A percentile compares a stretch with the other conserved stretches of the same genome.
Evolutionary conservation across 1,140 invertebrate genomes (phyloP).

Genomic region (Agraylea sexmaculata): DNA sequence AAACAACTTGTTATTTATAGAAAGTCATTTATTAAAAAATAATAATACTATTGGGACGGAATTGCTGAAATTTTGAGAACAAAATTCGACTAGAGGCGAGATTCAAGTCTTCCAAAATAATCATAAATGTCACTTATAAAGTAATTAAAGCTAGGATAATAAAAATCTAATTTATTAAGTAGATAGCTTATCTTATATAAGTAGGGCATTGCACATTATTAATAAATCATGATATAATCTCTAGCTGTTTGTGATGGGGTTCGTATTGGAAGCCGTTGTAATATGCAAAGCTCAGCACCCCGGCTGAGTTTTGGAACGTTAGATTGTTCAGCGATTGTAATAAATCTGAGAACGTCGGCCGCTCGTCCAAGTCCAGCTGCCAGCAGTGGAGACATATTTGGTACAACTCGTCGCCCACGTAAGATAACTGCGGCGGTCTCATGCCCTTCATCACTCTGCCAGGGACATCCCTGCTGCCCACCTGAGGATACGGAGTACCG

Average conservation of each 20-base stretch:
- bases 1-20: too few species aligned
- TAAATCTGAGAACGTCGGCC: constrained; percentile 42
- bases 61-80: too few species aligned
- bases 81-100: too few species aligned
- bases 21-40: too few species aligned
- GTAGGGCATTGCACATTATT: too few species aligned
- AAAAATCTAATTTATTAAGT: too few species aligned
- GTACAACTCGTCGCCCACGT: constrained; percentile 64
- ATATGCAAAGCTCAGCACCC: constrained; percentile 34
- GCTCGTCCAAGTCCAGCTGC: constrained; percentile 68
- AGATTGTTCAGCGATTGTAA: constrained; percentile 27
- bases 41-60: too few species aligned
- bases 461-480: constrained; percentile 55
- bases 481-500: constrained; percentile 62
- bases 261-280: constrained; percentile 37
- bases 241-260: constrained; percentile 33
- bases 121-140: too few species aligned
- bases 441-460: constrained; percentile 53
- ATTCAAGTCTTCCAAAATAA: too few species aligned
- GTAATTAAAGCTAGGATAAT: too few species aligned
- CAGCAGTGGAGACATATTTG: constrained; percentile 76
- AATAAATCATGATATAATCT: too few species aligned
- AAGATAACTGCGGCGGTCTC: constrained; percentile 57
- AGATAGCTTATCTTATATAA: too few species aligned
- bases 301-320: constrained; percentile 25